Evolutionary conservation across 1,140 invertebrate genomes (phyloP), one percentile per base, ranked within the genome.

Genomic region (Bombus cullumanus): DNA sequence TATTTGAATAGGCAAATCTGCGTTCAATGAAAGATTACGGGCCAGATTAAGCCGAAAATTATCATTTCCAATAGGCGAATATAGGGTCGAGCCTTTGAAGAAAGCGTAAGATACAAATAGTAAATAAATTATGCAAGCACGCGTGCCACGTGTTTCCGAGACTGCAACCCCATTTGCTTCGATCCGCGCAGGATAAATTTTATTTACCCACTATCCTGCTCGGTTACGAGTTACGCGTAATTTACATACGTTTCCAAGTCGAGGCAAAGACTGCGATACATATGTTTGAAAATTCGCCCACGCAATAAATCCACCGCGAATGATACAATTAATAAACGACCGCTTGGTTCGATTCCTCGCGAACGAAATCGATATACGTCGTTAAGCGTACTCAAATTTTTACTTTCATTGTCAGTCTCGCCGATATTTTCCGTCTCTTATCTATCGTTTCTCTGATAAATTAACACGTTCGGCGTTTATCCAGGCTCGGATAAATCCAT

Each of bases 1-100:
- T 79, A 86, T 89, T 89, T 86, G 84, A 89, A 89, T 89, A 28
- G 47, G 28, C 72, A 86, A 89, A 89, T 89, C 86, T 89, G 80
- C 75, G 68, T 28, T 69, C 9, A 53, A 89, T 73, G 75, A 53
- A 79, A 89, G 80, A 10, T 76, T 37, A 68, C 18, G 64, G 22
- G n/a, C 64, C 31, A 37, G n/a, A n/a, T 72, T 78, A 89, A 88
- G 39, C 72, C 75, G 74, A 37, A 89, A 89, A 89, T 89, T 89
- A 81, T 66, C 71, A 86, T 89, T 86, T 84, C 76, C 13, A 22
- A 59, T 69, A 64, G 74, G 64, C 64, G 47, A 43, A 69, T 62
- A 43, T 53, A 39, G 76, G 64, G 59, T 9, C 34, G 41, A 59
- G 13, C 62, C 87, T 86, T 89, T 74, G 87, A 89, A 80, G 68